A percentile compares a stretch with the other conserved stretches of the same genome.
These are phyloP conservation scores for Xestia sexstrigata DNA, from an alignment of 2,888 invertebrate species.

Conservation along the genomic window DNA sequence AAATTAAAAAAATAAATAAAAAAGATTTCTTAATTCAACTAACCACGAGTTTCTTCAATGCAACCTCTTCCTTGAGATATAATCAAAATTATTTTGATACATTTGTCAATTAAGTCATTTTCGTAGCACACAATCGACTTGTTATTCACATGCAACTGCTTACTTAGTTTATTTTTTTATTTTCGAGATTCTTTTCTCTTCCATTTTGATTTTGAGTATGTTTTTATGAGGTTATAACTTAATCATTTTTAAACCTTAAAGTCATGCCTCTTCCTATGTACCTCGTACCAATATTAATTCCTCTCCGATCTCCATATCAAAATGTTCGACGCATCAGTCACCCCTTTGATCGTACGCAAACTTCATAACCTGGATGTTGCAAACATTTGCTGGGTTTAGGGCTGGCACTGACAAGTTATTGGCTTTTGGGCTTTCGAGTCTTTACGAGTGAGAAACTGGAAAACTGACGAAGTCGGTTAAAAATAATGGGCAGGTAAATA, in stretches of 20 bases:
- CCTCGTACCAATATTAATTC: constrained; percentile 53
- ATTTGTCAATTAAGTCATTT: neutral
- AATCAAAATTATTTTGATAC: neutral
- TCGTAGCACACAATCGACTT: neutral
- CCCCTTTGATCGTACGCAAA: constrained; percentile 61
- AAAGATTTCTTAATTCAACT: no score
- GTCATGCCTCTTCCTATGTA: neutral
- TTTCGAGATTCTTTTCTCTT: neutral
- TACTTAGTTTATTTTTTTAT: neutral
- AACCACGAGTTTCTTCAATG: neutral
- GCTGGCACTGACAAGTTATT: neutral
- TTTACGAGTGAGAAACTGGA: neutral
- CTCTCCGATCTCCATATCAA: constrained; percentile 46
- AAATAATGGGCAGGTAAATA: no score
- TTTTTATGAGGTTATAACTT: neutral
- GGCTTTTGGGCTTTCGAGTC: neutral
- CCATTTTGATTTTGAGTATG: neutral
- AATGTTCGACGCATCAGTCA: constrained; percentile 60
- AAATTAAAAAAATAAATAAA: no score
- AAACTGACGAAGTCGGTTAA: no score
- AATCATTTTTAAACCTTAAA: neutral
- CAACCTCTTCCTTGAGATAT: neutral
- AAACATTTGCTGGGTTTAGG: constrained; percentile 49
- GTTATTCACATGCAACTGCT: no score
- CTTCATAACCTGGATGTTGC: constrained; percentile 58